A percentile compares a stretch with the other conserved stretches of the same genome.
These are phyloP conservation scores for Bothrops jararaca DNA, from an alignment of 2,113 vertebrate genomes.

Conservation along the genomic window DNA sequence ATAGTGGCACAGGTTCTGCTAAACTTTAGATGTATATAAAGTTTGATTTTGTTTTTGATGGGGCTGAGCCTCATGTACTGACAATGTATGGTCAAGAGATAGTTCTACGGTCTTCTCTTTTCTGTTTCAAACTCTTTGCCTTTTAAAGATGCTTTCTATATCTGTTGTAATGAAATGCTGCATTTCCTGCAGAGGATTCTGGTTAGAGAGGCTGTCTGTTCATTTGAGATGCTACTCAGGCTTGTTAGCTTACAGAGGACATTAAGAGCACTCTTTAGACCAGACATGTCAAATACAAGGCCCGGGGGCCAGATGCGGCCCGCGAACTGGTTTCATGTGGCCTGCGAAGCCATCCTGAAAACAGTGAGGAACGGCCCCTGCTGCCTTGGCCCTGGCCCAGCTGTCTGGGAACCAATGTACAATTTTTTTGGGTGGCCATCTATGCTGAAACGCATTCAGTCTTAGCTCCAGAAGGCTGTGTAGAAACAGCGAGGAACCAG, in stretches of 20 bases:
- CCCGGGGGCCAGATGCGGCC: too few relatives aligned
- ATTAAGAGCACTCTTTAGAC: neutral
- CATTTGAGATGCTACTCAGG: too few relatives aligned
- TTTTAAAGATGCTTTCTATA: neutral
- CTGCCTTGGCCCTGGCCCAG: too few relatives aligned
- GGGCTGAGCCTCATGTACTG: neutral
- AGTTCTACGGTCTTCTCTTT: neutral
- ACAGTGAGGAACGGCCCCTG: too few relatives aligned
- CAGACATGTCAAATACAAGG: too few relatives aligned
- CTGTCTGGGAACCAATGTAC: too few relatives aligned
- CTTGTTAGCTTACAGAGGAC: neutral
- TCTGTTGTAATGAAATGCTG: neutral
- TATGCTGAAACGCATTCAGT: too few relatives aligned
- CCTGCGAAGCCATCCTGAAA: too few relatives aligned
- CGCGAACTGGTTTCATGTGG: too few relatives aligned
- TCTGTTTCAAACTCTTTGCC: neutral
- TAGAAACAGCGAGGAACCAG: too few relatives aligned
- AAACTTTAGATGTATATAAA: neutral
- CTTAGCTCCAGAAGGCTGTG: too few relatives aligned
- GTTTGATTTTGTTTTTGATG: neutral
- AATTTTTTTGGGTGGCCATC: too few relatives aligned
- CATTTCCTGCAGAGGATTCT: neutral
- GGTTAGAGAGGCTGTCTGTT: neutral
- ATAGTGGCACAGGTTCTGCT: neutral
- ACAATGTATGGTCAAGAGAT: neutral